phyloP scores from a whole-genome alignment of 2,888 invertebrate genomes.

The Agrochola circellaris region DNA sequence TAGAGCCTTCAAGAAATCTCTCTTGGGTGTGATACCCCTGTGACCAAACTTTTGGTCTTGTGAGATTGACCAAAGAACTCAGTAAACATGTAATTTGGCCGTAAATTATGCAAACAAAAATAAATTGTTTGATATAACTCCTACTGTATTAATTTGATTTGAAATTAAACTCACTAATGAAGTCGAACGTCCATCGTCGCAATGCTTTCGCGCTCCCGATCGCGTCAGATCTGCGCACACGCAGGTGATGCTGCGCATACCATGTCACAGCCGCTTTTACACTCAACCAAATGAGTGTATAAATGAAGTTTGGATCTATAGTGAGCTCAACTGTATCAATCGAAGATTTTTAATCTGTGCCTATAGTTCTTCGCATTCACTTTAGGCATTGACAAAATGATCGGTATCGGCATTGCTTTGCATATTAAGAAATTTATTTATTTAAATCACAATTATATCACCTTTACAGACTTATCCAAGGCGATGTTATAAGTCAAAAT shows the following conservation, averaged over 20 bases:
- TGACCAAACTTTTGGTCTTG: not conserved
- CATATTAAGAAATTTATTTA: not conserved
- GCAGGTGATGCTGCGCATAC: not conserved
- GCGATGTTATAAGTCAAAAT: too few species aligned
- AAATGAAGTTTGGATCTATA: not conserved
- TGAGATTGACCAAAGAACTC: not conserved
- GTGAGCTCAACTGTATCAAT: not conserved
- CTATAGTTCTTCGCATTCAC: not conserved
- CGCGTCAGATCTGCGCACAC: not conserved
- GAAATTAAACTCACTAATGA: not conserved
- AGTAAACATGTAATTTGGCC: not conserved
- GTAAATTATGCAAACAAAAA: not conserved
- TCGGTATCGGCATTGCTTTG: not conserved
- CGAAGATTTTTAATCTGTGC: too few species aligned
- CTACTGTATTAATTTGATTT: not conserved
- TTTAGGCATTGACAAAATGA: not conserved
- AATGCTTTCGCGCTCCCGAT: not conserved
- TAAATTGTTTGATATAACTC: not conserved
- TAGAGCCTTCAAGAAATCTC: not conserved
- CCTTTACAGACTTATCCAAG: too few species aligned
- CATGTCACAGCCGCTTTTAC: not conserved
- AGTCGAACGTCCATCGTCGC: not conserved
- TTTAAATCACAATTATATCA: too few species aligned
- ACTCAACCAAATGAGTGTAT: not conserved
- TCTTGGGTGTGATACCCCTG: not conserved